Evolutionary conservation across 2,113 vertebrate species (phyloP), one percentile per base, ranked within the genome.

Genomic region (Lichenostomus cassidix): DNA sequence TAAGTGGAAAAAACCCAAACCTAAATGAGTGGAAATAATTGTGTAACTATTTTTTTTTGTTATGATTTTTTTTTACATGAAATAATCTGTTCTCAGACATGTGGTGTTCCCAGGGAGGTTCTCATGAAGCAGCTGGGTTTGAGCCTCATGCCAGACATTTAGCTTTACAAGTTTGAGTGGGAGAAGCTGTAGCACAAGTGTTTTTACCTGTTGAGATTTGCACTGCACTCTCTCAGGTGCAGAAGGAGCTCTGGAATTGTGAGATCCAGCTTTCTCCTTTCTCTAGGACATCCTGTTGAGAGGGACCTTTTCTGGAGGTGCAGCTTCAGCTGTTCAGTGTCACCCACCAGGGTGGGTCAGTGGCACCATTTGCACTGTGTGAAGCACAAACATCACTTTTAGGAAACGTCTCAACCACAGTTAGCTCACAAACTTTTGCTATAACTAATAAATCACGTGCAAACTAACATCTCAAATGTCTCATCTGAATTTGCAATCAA

Each of bases 291-390:
- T 50, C 59, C 29, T 9, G 7, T 27, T 74, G 47, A 46, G 42
- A 13, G 55, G 20, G 14, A 13, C 8, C 83, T 83, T 73, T 55
- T 76, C 10, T 71, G 17, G 14, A 41, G 15, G 21, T 76, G 42
- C 42, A 81, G 28, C 21, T 63, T 63, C n/a, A 53, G 33, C 71
- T 50, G 22, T 4, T 76, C 42, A 25, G 33, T 25, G 31, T 44
- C 47, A 37, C 68, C 39, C 71, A 22, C 12, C 37, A 41, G 42
- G 12, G 4, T 55, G 41, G 60, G 55, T 55, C 25, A 47, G 73
- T 1, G 2, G 44, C 28, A 6, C 0, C 1, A 12, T 7, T 41
- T 37, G 47, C 76, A 9, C 71, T 19, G 0, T 3, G 24, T 33
- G 33, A 71, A 41, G 14, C 29, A 37, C 46, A 47, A 78, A 44